Percentiles rank a stretch among this genome's conserved stretches.
Evolutionary conservation across 1,140 invertebrate species (phyloP).

Genomic region (Drosophila asahinai): DNA sequence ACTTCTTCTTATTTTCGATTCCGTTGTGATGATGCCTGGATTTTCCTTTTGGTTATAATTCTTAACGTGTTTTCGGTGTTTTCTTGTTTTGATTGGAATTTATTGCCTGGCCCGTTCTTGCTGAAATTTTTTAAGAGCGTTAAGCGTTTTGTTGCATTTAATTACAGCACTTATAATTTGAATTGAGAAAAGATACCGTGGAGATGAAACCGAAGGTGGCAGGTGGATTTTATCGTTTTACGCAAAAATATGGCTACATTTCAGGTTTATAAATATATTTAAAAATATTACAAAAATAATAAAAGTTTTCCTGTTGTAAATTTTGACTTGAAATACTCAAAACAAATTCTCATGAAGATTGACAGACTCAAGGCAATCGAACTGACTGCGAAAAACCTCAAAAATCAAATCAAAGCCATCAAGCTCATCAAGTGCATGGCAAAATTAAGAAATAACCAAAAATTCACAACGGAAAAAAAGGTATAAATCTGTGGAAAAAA

Average conservation of each 20-base stretch:
- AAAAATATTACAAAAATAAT: neutral
- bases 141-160: conserved; percentile 44
- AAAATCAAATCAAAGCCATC: conserved; percentile 54
- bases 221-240: neutral
- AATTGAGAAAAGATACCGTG: conserved; percentile 4
- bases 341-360: neutral
- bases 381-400: conserved; percentile 34
- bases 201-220: neutral
- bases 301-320: neutral
- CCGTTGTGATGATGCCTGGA: neutral
- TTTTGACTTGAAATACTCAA: neutral
- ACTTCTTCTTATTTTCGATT: neutral
- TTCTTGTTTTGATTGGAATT: conserved; percentile 59
- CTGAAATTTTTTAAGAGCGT: conserved; percentile 38
- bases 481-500: conserved; percentile 12
- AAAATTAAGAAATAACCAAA: conserved; percentile 63
- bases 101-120: conserved; percentile 50
- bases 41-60: conserved; percentile 52
- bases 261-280: neutral
- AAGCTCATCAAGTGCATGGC: conserved; percentile 66
- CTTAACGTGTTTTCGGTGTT: conserved; percentile 53
- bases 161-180: conserved; percentile 40
- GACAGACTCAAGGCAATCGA: conserved; percentile 27
- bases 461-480: conserved; percentile 26
- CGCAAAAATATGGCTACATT: neutral